phyloP scores from a whole-genome alignment of 2,797 vertebrate species.

The Cichlasoma orientale region DNA sequence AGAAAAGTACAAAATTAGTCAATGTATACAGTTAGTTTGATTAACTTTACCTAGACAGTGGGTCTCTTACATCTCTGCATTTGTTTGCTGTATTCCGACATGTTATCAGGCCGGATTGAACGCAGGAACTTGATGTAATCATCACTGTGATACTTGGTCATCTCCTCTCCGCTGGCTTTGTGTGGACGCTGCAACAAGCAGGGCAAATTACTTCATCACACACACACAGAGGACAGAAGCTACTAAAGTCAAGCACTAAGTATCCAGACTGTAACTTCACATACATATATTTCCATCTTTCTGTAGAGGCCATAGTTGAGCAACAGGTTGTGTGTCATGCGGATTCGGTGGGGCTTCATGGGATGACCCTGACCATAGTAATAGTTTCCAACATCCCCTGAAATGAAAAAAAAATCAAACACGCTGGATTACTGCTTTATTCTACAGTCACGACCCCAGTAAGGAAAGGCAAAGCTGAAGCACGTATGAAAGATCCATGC shows the following conservation, averaged over 20 bases:
- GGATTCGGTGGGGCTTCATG: conserved; percentile 96
- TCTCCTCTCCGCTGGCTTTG: conserved; percentile 97
- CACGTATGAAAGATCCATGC: not conserved
- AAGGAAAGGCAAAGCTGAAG: not conserved
- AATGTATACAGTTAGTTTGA: not conserved
- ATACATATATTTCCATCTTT: conserved; percentile 98
- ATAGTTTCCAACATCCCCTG: conserved; percentile 97
- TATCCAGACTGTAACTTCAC: conserved; percentile 49
- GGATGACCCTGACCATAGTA: conserved; percentile 96
- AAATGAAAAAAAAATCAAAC: conserved; percentile 1
- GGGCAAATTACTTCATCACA: not conserved
- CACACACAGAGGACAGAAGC: not conserved
- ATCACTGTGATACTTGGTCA: conserved; percentile 99
- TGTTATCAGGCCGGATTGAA: conserved; percentile 98
- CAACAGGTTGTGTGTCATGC: conserved; percentile 97
- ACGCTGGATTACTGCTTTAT: not conserved
- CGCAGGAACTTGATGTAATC: conserved; percentile 98
- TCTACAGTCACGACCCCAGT: not conserved
- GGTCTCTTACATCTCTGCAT: conserved; percentile 95
- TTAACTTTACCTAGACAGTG: not conserved
- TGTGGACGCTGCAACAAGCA: conserved; percentile 88
- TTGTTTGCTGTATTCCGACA: conserved; percentile 99
- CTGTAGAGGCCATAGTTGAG: conserved; percentile 97
- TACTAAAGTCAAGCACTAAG: not conserved
- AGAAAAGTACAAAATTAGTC: not conserved